Conservation (phyloP, 2,113 vertebrate genomes). For the Podiceps cristatus region DNA sequence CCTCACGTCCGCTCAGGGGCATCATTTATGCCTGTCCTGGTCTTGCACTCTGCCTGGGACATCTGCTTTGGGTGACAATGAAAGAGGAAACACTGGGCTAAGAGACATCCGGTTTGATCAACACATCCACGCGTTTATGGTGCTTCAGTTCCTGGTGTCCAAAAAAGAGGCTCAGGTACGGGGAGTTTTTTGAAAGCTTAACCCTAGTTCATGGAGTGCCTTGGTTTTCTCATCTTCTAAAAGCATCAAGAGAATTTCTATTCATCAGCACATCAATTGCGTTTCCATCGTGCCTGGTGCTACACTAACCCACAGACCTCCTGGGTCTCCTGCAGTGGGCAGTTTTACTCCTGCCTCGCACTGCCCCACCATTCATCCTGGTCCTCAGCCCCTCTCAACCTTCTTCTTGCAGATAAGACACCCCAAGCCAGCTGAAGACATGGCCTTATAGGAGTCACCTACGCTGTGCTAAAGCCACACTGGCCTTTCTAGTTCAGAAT, state of each 20-base stretch:
- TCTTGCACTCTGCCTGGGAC: not conserved
- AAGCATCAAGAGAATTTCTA: not conserved
- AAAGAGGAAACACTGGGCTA: not conserved
- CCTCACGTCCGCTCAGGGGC: not conserved
- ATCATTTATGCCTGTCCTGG: not conserved
- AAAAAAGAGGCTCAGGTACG: not conserved
- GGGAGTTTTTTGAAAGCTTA: not conserved
- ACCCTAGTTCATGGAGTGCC: not conserved
- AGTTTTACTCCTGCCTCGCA: not conserved
- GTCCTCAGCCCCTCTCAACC: not conserved
- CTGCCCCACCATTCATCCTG: not conserved
- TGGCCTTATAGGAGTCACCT: not conserved
- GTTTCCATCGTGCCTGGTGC: not conserved
- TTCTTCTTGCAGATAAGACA: not conserved
- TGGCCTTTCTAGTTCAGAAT: not conserved
- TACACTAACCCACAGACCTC: not conserved
- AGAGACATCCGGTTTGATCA: not conserved
- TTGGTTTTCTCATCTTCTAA: not conserved
- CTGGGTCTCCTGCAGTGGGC: not conserved
- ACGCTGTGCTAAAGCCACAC: fast-evolving
- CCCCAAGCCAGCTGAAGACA: not conserved
- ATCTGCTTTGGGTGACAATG: not conserved
- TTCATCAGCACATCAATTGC: not conserved
- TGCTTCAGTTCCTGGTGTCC: not conserved
- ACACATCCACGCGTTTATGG: not conserved